Base-by-base conservation (phyloP, 2,113 vertebrate genomes). In the Anguilla rostrata region DNA sequence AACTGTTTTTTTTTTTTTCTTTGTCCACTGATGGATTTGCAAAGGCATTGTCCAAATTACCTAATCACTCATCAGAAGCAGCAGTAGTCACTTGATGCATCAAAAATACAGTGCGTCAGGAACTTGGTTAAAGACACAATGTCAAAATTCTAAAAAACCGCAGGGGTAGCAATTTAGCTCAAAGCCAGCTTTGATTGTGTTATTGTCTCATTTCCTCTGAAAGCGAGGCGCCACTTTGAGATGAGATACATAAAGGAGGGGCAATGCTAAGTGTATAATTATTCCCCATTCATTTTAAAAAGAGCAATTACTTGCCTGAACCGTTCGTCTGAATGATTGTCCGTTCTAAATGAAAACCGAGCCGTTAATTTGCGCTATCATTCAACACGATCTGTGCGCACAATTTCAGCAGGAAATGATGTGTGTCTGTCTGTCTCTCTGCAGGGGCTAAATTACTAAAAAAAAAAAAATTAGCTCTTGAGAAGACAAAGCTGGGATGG, bases 271-370 rank as follows among this genome's bases (percentile, higher is more conserved):
- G 79, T 53, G 87, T 82, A 81, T 84, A 88, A 88, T 88, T 85
- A 85, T 84, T 88, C 66, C 43, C 81, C 53, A 88, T 86, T 82
- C 56, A 63, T 81, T 78, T 66, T 81, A 88, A 88, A 84, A 85
- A 88, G 80, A 56, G 57, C 46, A 85, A 88, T 88, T 88, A 82
- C 79, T 29, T 75, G 83, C 82, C 46, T 75, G 83, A 85, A 82
- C 85, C 57, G 60, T 80, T 81, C 83, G 82, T 56, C 22, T 75
- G 60, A 81, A 53, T 49, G 78, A 82, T 78, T 71, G 79, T 85
- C 79, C 43, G 49, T 88, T 87, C 41, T 82, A 79, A 85, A 81
- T 81, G 57, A 81, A 71, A 79, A 79, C 81, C 78, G 57, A 56
- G 79, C 78, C 9, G 29, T 87, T 87, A 87, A 87, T 87, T 87